Conservation (phyloP, 2,888 invertebrate genomes). For the Caradrina clavipalpis region DNA sequence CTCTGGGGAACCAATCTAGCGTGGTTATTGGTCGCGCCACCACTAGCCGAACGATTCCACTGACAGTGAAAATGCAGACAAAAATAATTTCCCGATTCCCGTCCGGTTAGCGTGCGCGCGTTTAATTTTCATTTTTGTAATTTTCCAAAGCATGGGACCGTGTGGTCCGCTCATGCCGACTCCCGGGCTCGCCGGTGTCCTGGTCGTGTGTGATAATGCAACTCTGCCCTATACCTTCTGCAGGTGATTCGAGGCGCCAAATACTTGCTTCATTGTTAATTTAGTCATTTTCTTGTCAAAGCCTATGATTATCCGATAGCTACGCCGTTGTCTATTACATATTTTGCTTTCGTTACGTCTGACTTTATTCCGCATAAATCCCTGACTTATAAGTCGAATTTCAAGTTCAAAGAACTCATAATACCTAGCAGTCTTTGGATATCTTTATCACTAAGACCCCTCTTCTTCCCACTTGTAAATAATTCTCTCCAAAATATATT, state of each 20-base stretch:
- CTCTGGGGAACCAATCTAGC: conserved; percentile 71
- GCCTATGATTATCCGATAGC: conserved; percentile 80
- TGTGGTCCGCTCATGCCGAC: conserved; percentile 66
- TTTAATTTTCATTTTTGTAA: conserved; percentile 57
- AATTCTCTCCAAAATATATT: conserved; percentile 90
- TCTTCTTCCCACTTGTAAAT: conserved; percentile 87
- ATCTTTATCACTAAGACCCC: conserved; percentile 89
- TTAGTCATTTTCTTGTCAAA: conserved; percentile 78
- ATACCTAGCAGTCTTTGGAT: conserved; percentile 91
- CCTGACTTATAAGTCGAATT: conserved; percentile 85
- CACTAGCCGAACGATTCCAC: conserved; percentile 52
- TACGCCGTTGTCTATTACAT: conserved; percentile 79
- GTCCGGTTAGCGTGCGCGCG: conserved; percentile 43
- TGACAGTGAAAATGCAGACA: conserved; percentile 50
- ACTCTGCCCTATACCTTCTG: conserved; percentile 66
- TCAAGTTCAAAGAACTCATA: conserved; percentile 88
- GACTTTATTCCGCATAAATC: conserved; percentile 85
- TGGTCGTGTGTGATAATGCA: conserved; percentile 63
- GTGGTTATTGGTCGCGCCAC: conserved; percentile 64
- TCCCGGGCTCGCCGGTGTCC: conserved; percentile 62
- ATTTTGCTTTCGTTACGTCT: conserved; percentile 81
- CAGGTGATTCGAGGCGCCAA: conserved; percentile 74
- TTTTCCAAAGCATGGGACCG: conserved; percentile 71
- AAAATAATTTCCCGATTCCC: conserved; percentile 45
- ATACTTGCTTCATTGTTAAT: conserved; percentile 73